Percentiles rank a stretch among this genome's conserved stretches.
Evolutionary conservation across 2,113 vertebrate genomes (phyloP).

Genomic region (Falco punctatus): DNA sequence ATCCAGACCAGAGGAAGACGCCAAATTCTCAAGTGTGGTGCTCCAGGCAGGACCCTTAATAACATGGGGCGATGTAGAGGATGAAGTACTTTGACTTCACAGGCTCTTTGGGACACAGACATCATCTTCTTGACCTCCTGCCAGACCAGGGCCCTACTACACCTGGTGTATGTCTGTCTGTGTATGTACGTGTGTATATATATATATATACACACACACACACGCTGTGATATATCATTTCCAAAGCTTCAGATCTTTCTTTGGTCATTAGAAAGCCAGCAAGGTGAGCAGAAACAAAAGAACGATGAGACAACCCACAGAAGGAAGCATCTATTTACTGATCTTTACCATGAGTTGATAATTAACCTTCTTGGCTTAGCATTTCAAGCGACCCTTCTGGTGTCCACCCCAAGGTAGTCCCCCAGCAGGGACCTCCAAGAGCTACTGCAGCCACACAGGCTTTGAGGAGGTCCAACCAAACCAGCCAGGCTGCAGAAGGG

Average conservation of each 20-base stretch:
- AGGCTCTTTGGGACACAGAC: neutral
- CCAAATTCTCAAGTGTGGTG: neutral
- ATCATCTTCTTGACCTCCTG: fast-evolving
- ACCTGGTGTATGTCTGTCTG: fast-evolving
- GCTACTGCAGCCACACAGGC: neutral
- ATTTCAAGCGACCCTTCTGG: neutral
- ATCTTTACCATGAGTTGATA: neutral
- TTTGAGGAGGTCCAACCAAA: neutral
- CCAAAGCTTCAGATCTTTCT: neutral
- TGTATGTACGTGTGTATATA: no score
- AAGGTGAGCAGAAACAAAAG: neutral
- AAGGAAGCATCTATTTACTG: neutral
- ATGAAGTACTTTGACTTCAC: neutral
- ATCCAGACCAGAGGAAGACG: neutral
- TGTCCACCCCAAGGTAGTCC: neutral
- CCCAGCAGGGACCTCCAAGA: neutral
- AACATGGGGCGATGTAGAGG: neutral
- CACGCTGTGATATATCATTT: neutral
- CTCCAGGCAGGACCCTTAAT: neutral
- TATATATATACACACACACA: no score
- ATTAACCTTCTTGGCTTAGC: neutral
- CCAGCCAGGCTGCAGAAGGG: neutral
- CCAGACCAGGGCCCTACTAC: neutral
- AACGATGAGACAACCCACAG: neutral
- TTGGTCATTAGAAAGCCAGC: neutral